Conservation (phyloP, 2,113 vertebrate species). For the Chionomys nivalis region DNA sequence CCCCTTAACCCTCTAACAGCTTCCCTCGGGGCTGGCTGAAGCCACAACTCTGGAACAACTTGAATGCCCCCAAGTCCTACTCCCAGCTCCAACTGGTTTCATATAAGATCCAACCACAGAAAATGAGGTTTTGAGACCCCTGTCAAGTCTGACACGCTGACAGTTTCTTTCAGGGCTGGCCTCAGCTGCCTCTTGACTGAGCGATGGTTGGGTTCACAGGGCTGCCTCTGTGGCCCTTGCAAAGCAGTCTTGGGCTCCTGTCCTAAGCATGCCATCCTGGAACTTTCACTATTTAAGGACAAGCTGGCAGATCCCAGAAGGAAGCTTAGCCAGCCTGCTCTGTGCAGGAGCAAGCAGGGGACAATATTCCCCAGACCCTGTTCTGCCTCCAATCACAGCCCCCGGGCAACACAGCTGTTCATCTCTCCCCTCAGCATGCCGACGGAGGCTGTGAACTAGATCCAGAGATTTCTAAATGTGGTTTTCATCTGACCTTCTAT, state of each 20-base stretch:
- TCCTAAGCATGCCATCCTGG: background rate
- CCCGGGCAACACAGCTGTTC: background rate
- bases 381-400: background rate
- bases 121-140: background rate
- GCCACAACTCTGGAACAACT: slow-evolving; percentile 34
- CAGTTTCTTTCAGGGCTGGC: background rate
- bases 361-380: background rate
- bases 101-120: background rate
- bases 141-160: background rate
- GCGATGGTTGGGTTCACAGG: background rate
- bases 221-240: background rate
- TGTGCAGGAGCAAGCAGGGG: background rate
- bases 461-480: background rate
- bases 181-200: background rate
- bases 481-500: background rate
- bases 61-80: background rate
- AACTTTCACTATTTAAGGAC: background rate
- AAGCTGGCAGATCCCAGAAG: background rate
- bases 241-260: background rate
- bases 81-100: slow-evolving; percentile 32
- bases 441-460: background rate
- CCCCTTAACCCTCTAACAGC: background rate
- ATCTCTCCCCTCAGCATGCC: accelerated
- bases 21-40: slow-evolving; percentile 4
- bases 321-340: background rate